Conservation (phyloP, 1,140 invertebrate genomes). For the Sogatella furcifera region DNA sequence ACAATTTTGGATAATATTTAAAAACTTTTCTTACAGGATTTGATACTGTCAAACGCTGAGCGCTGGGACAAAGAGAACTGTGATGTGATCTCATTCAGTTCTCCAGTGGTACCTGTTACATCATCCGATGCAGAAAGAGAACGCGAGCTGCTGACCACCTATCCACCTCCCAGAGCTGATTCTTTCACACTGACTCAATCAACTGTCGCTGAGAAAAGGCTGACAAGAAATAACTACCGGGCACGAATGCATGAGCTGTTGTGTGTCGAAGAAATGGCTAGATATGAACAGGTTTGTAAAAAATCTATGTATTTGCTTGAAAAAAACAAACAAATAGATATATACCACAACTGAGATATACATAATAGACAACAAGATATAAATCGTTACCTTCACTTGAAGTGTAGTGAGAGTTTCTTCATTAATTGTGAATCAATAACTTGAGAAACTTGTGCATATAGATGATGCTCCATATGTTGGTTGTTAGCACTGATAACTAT, state of each 20-base stretch:
- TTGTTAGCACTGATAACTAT: no score
- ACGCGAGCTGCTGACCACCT: constrained; percentile 45
- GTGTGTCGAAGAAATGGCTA: constrained; percentile 67
- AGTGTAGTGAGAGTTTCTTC: no score
- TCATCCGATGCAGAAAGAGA: constrained; percentile 40
- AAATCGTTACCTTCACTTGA: no score
- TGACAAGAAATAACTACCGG: constrained; percentile 63
- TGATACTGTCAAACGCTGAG: constrained; percentile 43
- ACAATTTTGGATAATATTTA: background rate
- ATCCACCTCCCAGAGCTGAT: constrained; percentile 52
- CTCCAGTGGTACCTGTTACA: constrained; percentile 34
- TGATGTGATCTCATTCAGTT: constrained; percentile 47
- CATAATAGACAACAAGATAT: no score
- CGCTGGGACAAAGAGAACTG: constrained; percentile 44
- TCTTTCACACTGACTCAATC: constrained; percentile 58
- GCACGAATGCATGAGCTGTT: constrained; percentile 68
- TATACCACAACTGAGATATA: no score
- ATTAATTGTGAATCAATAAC: no score
- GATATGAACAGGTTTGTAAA: constrained; percentile 46
- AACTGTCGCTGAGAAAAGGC: constrained; percentile 48
- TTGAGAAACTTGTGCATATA: no score
- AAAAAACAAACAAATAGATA: no score
- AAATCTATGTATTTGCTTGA: no score
- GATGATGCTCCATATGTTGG: no score
- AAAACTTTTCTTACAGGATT: constrained; percentile 32